phyloP scores from a whole-genome alignment of 2,888 invertebrate genomes.

The Thyatira batis region DNA sequence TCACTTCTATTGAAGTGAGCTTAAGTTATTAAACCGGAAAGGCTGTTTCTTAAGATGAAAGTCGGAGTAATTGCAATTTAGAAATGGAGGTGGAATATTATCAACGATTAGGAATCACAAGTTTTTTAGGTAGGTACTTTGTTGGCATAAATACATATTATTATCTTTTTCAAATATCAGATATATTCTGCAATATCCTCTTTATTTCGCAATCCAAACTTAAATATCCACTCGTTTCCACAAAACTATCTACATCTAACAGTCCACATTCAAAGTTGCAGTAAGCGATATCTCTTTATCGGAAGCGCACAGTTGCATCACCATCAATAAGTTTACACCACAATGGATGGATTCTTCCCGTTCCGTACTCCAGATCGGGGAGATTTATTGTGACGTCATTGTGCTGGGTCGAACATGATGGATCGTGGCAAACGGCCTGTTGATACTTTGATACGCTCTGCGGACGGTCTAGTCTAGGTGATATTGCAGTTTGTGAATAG shows the following conservation, averaged over 20 bases:
- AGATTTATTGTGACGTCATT: conserved; percentile 39
- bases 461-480: not conserved
- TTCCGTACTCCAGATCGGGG: conserved; percentile 7
- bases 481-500: not conserved
- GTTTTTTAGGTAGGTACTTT: no score
- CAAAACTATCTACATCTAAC: not conserved
- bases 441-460: not conserved
- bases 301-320: not conserved
- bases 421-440: conserved; percentile 14
- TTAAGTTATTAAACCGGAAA: not conserved
- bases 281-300: conserved; percentile 33
- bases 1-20: not conserved
- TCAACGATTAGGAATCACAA: not conserved
- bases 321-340: conserved; percentile 1
- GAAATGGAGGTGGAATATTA: not conserved
- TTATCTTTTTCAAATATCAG: no score
- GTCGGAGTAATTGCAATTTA: not conserved
- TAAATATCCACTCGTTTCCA: not conserved
- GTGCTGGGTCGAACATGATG: conserved; percentile 26
- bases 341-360: conserved; percentile 10
- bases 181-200: not conserved
- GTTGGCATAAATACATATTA: no score
- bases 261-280: not conserved
- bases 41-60: not conserved
- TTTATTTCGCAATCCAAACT: not conserved